These are phyloP conservation scores for Eucidaris tribuloides DNA, from an alignment of 35 echinoderm and acorn worm genomes.

Conservation along the genomic window DNA sequence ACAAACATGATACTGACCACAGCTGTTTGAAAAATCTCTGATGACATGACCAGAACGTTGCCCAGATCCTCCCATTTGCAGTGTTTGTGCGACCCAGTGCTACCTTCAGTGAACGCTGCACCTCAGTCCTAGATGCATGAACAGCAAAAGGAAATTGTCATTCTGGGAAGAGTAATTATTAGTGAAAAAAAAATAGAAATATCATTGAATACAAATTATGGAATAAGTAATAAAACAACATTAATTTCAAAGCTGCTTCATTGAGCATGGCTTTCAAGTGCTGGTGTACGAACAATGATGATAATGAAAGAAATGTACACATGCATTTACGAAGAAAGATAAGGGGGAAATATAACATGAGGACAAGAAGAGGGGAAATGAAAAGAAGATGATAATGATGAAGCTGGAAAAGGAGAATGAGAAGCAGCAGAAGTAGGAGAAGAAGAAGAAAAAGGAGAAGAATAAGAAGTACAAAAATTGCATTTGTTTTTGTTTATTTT, in stretches of 20 bases:
- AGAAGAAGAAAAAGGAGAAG: not conserved
- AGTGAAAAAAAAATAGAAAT: too few species aligned
- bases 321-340: too few species aligned
- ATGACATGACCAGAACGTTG: constrained; percentile 81
- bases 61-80: constrained; percentile 59
- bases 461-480: not conserved
- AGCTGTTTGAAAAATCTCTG: constrained; percentile 90
- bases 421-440: not conserved
- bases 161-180: too few species aligned
- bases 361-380: not conserved
- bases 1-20: constrained; percentile 81
- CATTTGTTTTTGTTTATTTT: too few species aligned
- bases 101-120: constrained; percentile 60
- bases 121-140: constrained; percentile 91
- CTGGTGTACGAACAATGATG: too few species aligned
- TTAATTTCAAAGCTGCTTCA: too few species aligned
- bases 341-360: too few species aligned
- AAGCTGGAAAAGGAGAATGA: not conserved
- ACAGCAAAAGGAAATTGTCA: not conserved
- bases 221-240: too few species aligned
- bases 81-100: constrained; percentile 76
- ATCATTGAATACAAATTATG: too few species aligned
- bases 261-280: too few species aligned
- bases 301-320: too few species aligned
- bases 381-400: not conserved